A percentile compares a stretch with the other conserved stretches of the same genome.
phyloP scores from a whole-genome alignment of 2,888 invertebrate genomes.

The Ethmia dodecea region DNA sequence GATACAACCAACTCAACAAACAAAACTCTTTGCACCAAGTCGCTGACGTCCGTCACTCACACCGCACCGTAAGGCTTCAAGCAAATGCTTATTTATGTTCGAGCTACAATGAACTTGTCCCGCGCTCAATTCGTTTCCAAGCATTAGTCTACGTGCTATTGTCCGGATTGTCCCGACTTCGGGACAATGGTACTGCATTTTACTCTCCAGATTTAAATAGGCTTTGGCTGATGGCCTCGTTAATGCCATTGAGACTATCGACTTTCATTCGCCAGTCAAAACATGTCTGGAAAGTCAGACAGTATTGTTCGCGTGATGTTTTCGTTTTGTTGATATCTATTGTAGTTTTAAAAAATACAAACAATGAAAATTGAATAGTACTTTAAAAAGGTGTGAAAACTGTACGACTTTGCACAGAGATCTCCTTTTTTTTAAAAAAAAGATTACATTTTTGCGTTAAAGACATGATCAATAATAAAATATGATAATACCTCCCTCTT shows the following conservation, averaged over 20 bases:
- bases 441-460: too few relatives aligned
- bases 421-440: too few relatives aligned
- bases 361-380: too few relatives aligned
- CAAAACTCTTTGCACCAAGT: not conserved
- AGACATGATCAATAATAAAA: too few relatives aligned
- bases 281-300: constrained; percentile 7
- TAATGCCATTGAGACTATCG: constrained; percentile 31
- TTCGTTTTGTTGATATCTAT: too few relatives aligned
- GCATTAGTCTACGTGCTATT: constrained; percentile 56
- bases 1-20: not conserved
- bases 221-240: constrained; percentile 35
- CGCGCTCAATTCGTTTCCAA: constrained; percentile 60
- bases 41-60: constrained; percentile 27
- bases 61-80: constrained; percentile 33
- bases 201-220: constrained; percentile 49
- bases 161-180: constrained; percentile 40
- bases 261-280: constrained; percentile 6
- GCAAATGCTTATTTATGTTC: constrained; percentile 71
- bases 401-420: too few relatives aligned
- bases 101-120: constrained; percentile 63
- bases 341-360: too few relatives aligned
- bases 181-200: constrained; percentile 43
- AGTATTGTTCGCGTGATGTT: not conserved
- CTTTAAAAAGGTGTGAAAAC: too few relatives aligned
- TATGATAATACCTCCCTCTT: too few relatives aligned